phyloP scores from a whole-genome alignment of 2,797 vertebrate genomes.

The Rousettus madagascariensis region DNA sequence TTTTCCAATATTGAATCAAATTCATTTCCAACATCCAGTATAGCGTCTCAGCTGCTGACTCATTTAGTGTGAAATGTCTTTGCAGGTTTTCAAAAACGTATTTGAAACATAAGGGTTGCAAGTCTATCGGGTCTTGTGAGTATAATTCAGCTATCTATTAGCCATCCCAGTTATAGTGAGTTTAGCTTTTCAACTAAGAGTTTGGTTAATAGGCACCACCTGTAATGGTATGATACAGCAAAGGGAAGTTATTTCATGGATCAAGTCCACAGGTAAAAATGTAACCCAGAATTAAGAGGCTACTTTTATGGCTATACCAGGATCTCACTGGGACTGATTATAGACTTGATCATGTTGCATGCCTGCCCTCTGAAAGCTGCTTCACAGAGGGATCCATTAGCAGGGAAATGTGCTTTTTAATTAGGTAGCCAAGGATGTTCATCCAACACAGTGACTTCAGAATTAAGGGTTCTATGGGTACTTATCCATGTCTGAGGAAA shows the following conservation, averaged over 20 bases:
- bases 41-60: neutral
- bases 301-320: neutral
- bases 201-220: neutral
- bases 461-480: neutral
- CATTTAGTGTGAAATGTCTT: neutral
- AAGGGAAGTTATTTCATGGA: neutral
- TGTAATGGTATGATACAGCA: neutral
- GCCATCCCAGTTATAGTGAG: neutral
- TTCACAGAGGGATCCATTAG: neutral
- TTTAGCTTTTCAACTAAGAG: neutral
- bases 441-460: neutral
- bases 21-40: neutral
- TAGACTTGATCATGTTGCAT: neutral
- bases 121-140: neutral
- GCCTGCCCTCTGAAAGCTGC: neutral
- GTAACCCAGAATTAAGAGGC: slow-evolving; percentile 5
- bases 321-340: neutral
- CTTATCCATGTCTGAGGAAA: neutral
- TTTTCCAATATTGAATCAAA: neutral
- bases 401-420: neutral
- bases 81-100: neutral
- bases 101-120: neutral
- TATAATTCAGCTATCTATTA: neutral
- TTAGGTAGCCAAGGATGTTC: neutral
- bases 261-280: neutral